Percentiles rank a stretch among this genome's conserved stretches.
These are phyloP conservation scores for Chroicocephalus ridibundus DNA, from an alignment of 2,113 vertebrate genomes.

Conservation along the genomic window DNA sequence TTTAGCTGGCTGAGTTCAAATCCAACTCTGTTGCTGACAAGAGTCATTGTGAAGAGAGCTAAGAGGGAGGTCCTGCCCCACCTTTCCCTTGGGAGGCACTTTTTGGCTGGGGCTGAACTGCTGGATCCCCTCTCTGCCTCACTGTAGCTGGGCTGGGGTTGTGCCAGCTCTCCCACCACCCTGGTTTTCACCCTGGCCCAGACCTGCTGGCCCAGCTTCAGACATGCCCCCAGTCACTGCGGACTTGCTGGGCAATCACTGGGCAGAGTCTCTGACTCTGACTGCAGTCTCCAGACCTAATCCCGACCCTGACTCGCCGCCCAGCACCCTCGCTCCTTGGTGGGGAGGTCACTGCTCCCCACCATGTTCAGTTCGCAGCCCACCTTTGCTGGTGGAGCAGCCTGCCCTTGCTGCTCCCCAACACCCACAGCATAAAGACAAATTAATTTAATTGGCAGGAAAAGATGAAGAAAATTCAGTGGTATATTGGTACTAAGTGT, in stretches of 20 bases:
- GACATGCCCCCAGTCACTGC: accelerated
- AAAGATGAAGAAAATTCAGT: background rate
- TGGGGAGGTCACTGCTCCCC: background rate
- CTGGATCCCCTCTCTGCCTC: background rate
- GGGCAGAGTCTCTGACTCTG: background rate
- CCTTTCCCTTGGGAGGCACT: background rate
- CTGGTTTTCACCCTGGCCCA: background rate
- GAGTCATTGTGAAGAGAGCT: background rate
- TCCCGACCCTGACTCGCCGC: accelerated
- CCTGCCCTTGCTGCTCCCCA: background rate
- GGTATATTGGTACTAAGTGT: background rate
- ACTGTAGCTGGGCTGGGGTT: accelerated
- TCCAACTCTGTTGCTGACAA: background rate
- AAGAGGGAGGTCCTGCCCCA: background rate
- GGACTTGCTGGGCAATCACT: background rate
- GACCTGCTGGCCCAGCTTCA: background rate
- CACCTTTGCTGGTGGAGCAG: background rate
- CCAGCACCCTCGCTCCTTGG: background rate
- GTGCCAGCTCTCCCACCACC: background rate
- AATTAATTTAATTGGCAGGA: background rate
- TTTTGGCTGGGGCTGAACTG: background rate
- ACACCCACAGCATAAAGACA: background rate
- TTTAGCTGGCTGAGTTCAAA: background rate
- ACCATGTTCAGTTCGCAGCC: accelerated
- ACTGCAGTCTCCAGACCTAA: background rate